These are phyloP conservation scores for Drosophila tsacasi DNA, from an alignment of 1,140 invertebrate species.

Conservation along the genomic window DNA sequence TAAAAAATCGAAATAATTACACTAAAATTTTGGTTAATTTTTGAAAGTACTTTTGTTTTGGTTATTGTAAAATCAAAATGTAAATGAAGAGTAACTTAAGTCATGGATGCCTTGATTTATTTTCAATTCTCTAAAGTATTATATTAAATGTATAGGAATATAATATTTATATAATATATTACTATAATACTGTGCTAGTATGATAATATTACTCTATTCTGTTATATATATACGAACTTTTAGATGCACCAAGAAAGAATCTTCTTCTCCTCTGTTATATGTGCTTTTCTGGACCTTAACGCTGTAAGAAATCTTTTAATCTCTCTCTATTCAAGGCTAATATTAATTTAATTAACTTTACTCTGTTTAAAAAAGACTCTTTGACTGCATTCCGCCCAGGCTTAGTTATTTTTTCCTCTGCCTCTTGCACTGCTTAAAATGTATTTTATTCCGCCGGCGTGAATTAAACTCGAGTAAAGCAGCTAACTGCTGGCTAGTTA, in stretches of 20 bases:
- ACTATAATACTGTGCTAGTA: no score
- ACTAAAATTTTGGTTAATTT: conserved; percentile 6
- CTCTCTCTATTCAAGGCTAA: not conserved
- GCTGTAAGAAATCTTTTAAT: not conserved
- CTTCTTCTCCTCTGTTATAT: not conserved
- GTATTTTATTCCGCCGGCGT: conserved; percentile 38
- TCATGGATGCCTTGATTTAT: not conserved
- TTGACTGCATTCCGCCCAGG: not conserved
- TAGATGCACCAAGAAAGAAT: not conserved
- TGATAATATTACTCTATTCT: no score
- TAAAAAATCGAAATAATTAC: not conserved
- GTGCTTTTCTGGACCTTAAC: not conserved
- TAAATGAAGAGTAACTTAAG: not conserved
- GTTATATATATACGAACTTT: not conserved
- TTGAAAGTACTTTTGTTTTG: not conserved
- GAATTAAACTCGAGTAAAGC: conserved; percentile 33
- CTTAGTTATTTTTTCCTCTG: not conserved
- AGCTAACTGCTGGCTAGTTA: conserved; percentile 33
- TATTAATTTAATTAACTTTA: conserved; percentile 6
- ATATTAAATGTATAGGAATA: no score
- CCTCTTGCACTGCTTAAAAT: conserved; percentile 18
- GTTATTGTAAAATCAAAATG: not conserved
- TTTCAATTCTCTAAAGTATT: not conserved
- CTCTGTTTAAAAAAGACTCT: not conserved
- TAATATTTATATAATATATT: no score